A percentile compares a stretch with the other conserved stretches of the same genome.
phyloP scores from a whole-genome alignment of 2,113 vertebrate species.

The Sclerurus mexicanus region DNA sequence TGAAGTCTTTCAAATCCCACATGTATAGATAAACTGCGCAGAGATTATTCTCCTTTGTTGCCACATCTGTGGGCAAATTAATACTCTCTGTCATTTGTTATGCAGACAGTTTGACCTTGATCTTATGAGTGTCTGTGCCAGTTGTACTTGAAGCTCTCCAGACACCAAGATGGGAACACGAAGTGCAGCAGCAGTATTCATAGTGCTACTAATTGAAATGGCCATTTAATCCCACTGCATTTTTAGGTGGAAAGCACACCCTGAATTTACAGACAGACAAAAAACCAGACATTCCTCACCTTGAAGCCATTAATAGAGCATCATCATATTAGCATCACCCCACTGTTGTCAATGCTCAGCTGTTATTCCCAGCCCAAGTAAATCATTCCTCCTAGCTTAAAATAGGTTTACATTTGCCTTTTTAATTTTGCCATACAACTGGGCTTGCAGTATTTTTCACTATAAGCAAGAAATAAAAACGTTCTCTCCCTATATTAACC shows the following conservation, averaged over 20 bases:
- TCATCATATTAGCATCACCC: neutral
- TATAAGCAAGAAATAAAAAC: neutral
- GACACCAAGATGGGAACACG: constrained; percentile 4
- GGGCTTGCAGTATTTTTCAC: neutral
- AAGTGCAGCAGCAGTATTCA: constrained; percentile 14
- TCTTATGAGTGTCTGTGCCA: constrained; percentile 18
- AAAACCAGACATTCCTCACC: neutral
- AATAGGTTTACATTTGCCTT: neutral
- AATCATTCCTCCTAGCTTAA: neutral
- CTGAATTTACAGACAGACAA: neutral
- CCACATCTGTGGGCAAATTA: neutral
- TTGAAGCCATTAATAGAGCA: neutral
- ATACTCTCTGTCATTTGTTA: neutral
- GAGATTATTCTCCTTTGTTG: neutral
- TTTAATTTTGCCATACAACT: neutral
- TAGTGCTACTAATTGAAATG: constrained; percentile 28
- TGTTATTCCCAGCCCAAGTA: neutral
- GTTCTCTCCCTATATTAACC: neutral
- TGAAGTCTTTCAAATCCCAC: neutral
- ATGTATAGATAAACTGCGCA: neutral
- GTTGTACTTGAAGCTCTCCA: neutral
- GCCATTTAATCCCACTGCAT: neutral
- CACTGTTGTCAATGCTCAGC: neutral
- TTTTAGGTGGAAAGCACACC: neutral
- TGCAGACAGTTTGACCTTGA: constrained; percentile 45